phyloP scores from a whole-genome alignment of 2,888 invertebrate genomes.

The Sepiola atlantica region DNA sequence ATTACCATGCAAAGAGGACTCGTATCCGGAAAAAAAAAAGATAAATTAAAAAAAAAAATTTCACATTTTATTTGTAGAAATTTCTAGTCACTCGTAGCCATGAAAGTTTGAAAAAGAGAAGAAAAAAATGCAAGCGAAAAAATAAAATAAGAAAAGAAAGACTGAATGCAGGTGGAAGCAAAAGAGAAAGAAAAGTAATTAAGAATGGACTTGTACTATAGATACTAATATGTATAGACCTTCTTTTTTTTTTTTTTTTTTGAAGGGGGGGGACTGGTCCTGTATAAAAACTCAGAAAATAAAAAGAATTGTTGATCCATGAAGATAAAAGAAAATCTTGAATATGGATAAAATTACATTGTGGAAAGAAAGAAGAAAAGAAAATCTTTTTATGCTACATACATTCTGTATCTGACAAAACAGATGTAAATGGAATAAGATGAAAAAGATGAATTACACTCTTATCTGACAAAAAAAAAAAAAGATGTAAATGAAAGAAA shows the following conservation, averaged over 20 bases:
- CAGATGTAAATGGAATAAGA: not conserved
- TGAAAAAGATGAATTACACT: too few species aligned
- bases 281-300: not conserved
- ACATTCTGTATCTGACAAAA: not conserved
- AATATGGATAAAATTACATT: not conserved
- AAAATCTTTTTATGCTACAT: not conserved
- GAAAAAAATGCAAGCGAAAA: not conserved
- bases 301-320: not conserved
- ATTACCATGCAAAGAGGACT: constrained; percentile 44
- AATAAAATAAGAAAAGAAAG: not conserved
- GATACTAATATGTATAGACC: constrained; percentile 20
- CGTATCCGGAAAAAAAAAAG: constrained; percentile 43
- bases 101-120: not conserved
- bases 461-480: too few species aligned
- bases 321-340: not conserved
- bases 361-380: not conserved
- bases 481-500: constrained; percentile 6
- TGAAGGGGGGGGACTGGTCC: not conserved
- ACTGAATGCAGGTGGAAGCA: constrained; percentile 1
- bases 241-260: too few species aligned
- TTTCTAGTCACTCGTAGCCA: constrained; percentile 21
- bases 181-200: not conserved
- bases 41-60: not conserved
- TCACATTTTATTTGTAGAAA: constrained; percentile 32
- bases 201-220: not conserved